Evolutionary conservation across 2,113 vertebrate species (phyloP).

Genomic region (pig (Sus scrofa)): T2T-Sscrofa CM000816.6:64468001-64468500

Average conservation of each 20-base stretch:
- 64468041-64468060: neutral
- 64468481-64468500: no score
- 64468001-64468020: neutral
- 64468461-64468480: no score
- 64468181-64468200: neutral
- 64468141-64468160: neutral
- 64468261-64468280: neutral
- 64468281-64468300: neutral
- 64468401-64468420: neutral
- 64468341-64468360: neutral
- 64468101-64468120: constrained; percentile 11
- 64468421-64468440: neutral
- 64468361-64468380: neutral
- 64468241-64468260: neutral
- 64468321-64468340: neutral
- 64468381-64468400: neutral
- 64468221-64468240: neutral
- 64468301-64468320: neutral
- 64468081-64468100: neutral
- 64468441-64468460: neutral
- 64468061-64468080: constrained; percentile 46
- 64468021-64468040: constrained; percentile 35
- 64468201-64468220: neutral
- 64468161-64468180: constrained; percentile 43
- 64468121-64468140: neutral